Conservation (phyloP, 2,888 invertebrate species). For the Cantharis rufa region DNA sequence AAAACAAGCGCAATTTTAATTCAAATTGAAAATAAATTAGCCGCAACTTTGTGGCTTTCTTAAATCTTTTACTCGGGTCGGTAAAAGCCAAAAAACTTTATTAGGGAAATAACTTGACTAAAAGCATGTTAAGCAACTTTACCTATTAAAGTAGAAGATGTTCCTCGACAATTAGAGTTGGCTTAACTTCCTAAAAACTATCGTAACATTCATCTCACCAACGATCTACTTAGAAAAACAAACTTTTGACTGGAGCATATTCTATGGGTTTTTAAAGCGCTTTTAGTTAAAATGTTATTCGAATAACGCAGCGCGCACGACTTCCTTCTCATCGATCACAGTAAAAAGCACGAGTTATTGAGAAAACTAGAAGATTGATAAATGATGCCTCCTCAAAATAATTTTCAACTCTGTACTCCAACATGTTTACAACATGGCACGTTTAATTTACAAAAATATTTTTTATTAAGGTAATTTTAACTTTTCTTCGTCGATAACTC, state of each 20-base stretch:
- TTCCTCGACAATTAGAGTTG: constrained; percentile 30
- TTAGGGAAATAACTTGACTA: constrained; percentile 28
- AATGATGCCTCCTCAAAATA: constrained; percentile 12
- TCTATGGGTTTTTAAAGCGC: constrained; percentile 27
- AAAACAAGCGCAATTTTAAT: background rate
- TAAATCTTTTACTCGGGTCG: background rate
- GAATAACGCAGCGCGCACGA: constrained; percentile 18
- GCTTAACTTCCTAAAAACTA: constrained; percentile 30
- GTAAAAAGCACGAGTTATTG: constrained; percentile 8
- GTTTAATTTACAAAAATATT: background rate
- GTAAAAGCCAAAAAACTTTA: constrained; percentile 22
- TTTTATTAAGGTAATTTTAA: background rate
- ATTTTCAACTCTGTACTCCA: background rate
- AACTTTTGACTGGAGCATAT: constrained; percentile 28
- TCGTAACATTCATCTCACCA: constrained; percentile 32
- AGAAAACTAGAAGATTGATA: constrained; percentile 22
- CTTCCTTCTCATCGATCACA: constrained; percentile 27
- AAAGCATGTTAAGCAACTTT: constrained; percentile 28
- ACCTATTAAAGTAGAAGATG: constrained; percentile 26
- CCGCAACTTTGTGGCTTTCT: background rate
- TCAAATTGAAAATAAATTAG: background rate
- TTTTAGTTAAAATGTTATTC: constrained; percentile 32
- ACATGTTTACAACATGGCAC: background rate
- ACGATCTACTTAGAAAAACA: constrained; percentile 25
- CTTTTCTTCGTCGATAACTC: background rate